Conservation (phyloP, 2,113 vertebrate genomes). For the Fukomys damarensis region DNA sequence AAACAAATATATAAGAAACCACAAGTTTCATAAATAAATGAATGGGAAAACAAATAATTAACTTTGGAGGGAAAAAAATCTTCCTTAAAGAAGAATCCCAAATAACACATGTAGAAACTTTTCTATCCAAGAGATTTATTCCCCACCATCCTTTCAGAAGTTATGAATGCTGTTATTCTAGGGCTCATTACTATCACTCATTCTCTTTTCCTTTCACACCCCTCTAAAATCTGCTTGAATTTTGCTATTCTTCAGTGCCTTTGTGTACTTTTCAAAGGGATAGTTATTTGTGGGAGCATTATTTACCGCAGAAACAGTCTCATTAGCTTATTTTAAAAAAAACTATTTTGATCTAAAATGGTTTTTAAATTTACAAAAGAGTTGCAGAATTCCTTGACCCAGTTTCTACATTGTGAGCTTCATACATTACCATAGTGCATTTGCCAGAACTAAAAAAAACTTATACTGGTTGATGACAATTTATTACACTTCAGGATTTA, state of each 20-base stretch:
- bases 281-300: neutral
- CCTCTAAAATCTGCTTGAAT: neutral
- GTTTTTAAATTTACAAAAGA: neutral
- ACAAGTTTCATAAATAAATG: neutral
- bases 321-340: neutral
- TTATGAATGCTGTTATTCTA: neutral
- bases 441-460: neutral
- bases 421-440: neutral
- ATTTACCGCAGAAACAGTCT: neutral
- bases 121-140: neutral
- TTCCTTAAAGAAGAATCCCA: neutral
- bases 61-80: no score
- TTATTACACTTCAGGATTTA: neutral
- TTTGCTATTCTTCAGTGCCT: neutral
- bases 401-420: neutral
- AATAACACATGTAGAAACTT: neutral
- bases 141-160: neutral
- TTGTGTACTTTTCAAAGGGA: neutral
- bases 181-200: neutral
- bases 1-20: neutral
- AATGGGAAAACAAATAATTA: neutral
- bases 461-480: neutral
- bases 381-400: neutral
- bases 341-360: neutral
- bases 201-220: neutral